Conservation (phyloP, 2,888 invertebrate genomes). For the Operophtera brumata region DNA sequence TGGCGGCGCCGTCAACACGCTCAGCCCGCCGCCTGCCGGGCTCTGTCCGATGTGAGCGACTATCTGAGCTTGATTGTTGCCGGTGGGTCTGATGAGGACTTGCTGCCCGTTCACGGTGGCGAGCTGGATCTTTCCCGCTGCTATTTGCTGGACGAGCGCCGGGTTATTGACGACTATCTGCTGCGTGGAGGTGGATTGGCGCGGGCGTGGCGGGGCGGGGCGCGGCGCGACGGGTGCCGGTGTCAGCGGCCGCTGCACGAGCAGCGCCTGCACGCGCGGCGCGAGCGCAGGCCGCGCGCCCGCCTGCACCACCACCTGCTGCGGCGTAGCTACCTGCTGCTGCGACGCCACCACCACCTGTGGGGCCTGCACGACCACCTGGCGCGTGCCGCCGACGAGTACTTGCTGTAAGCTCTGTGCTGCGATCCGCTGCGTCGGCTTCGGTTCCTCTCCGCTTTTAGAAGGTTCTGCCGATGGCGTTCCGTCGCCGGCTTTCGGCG, state of each 20-base stretch:
- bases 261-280: constrained; percentile 53
- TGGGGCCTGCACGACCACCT: constrained; percentile 60
- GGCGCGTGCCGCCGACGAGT: constrained; percentile 53
- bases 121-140: constrained; percentile 90
- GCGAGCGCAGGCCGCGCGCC: constrained; percentile 48
- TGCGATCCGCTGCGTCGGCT: constrained; percentile 27
- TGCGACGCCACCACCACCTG: constrained; percentile 44
- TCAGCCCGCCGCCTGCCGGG: constrained; percentile 51
- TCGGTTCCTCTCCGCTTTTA: constrained; percentile 33
- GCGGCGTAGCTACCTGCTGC: constrained; percentile 35
- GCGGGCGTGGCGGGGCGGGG: constrained; percentile 51
- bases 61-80: constrained; percentile 89
- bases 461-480: constrained; percentile 31
- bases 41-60: constrained; percentile 86
- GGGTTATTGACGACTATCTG: constrained; percentile 90
- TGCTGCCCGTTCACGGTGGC: constrained; percentile 93
- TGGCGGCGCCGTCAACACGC: constrained; percentile 38
- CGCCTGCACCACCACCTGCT: constrained; percentile 50
- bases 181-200: constrained; percentile 55
- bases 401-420: constrained; percentile 46
- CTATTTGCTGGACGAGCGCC: constrained; percentile 88
- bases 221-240: constrained; percentile 45
- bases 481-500: constrained; percentile 36
- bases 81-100: constrained; percentile 88
- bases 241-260: constrained; percentile 46